These are phyloP conservation scores for Nothoprocta perdicaria DNA, from an alignment of 2,113 vertebrate species.

Conservation along the genomic window DNA sequence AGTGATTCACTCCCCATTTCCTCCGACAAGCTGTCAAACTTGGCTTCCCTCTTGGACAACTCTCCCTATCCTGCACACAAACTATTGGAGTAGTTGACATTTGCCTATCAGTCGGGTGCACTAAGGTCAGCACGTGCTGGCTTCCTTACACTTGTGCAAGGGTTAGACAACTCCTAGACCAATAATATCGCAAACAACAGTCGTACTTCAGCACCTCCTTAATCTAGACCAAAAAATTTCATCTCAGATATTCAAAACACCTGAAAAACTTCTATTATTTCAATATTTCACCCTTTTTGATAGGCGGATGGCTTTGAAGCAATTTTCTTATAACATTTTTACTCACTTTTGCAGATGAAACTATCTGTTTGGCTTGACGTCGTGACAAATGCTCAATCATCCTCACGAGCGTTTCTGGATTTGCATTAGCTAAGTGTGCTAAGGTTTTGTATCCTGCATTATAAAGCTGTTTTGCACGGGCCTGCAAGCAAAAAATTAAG, in stretches of 20 bases:
- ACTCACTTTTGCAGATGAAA: conserved; percentile 92
- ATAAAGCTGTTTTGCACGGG: conserved; percentile 92
- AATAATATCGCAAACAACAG: not conserved
- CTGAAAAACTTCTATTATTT: not conserved
- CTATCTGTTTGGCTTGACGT: conserved; percentile 87
- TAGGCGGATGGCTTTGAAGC: not conserved
- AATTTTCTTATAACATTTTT: not conserved
- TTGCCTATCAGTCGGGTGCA: not conserved
- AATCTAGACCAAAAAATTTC: not conserved
- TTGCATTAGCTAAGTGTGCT: conserved; percentile 88
- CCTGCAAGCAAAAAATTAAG: conserved; percentile 73
- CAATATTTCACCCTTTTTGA: not conserved
- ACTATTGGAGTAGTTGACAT: not conserved
- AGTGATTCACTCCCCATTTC: not conserved
- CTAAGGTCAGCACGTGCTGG: not conserved
- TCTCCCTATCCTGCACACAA: not conserved
- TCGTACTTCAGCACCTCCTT: not conserved
- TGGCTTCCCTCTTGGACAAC: not conserved
- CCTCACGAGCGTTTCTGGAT: conserved; percentile 81
- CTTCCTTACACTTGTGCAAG: not conserved
- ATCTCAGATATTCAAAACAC: not conserved
- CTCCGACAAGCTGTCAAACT: not conserved
- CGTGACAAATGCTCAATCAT: conserved; percentile 84
- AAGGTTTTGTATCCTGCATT: conserved; percentile 89
- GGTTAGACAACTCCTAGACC: not conserved